Base-by-base conservation (phyloP, 2,888 invertebrate genomes). In the Gryllus longicercus region DNA sequence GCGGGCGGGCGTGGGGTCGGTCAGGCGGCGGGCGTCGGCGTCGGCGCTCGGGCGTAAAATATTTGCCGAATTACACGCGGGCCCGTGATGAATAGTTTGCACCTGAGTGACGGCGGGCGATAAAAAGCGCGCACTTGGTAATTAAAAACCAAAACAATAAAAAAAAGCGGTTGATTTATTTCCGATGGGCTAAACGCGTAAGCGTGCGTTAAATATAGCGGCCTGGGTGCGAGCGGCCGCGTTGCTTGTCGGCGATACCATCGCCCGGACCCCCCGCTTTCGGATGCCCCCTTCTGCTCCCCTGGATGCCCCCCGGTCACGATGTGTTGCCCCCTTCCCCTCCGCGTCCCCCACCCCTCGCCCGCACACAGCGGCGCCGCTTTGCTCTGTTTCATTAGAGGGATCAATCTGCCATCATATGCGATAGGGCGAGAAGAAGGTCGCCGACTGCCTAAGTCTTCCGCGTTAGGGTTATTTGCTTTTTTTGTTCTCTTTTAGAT, bases 41-140 rank as follows among this genome's bases (percentile, higher is more conserved):
- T 18, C 63, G 63, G n/a, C 63, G 63, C 16, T 63, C 16, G 63
- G 63, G 63, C 63, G 63, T 63, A 63, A 63, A 63, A 63, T 63
- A 63, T 63, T 63, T n/a, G 63, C 16, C 63, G 63, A 63, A 63
- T 63, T 63, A 63, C 63, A 18, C 63, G 63, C 63, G 63, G 38
- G 12, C 63, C 63, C 16, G n/a, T 63, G 63, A 63, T 63, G 63
- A 63, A 63, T 63, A 63, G 63, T 63, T 63, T 63, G 63, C 63
- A 63, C 63, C 63, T 63, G 16, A 63, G 63, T 63, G 63, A 63
- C 63, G 63, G 63, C 16, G 14, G n/a, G 63, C 63, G 63, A 63
- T 63, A 63, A 63, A 63, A 63, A 63, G 63, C 63, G 63, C 63
- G 14, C 63, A 63, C 63, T 63, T n/a, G 63, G 63, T 63, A 63